phyloP scores from a whole-genome alignment of 2,888 invertebrate genomes.

The Caenorhabditis sp. region DNA sequence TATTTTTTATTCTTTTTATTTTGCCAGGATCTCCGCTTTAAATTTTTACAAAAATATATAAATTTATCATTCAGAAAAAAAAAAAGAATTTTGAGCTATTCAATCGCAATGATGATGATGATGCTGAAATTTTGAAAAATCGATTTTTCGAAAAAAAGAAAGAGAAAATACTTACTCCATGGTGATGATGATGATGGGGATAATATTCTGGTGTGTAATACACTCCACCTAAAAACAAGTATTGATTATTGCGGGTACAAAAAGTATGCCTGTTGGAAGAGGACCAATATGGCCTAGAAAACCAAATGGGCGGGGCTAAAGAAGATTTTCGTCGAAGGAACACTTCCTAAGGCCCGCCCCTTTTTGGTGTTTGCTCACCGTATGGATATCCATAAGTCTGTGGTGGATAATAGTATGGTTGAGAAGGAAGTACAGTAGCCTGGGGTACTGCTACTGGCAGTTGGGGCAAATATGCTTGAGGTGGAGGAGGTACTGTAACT shows the following conservation, averaged over 20 bases:
- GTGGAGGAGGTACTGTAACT: not conserved
- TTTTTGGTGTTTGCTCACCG: slow-evolving; percentile 16
- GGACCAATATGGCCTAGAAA: slow-evolving; percentile 26
- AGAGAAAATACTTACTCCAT: slow-evolving; percentile 14
- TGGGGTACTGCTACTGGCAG: not conserved
- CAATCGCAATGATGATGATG: slow-evolving; percentile 34
- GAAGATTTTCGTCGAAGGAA: too few species aligned
- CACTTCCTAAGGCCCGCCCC: too few species aligned
- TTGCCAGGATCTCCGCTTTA: slow-evolving; percentile 4
- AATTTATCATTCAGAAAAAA: too few species aligned
- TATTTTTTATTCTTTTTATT: not conserved
- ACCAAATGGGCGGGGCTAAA: too few species aligned
- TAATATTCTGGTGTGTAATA: slow-evolving; percentile 29
- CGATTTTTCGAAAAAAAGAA: too few species aligned
- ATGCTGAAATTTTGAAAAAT: slow-evolving; percentile 10
- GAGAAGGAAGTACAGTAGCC: not conserved
- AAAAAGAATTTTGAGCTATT: not conserved
- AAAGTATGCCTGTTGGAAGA: not conserved
- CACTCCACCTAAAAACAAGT: slow-evolving; percentile 21
- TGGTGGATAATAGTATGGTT: not conserved
- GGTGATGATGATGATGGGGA: slow-evolving; percentile 26
- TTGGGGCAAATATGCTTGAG: not conserved
- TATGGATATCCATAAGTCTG: slow-evolving; percentile 14
- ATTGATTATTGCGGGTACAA: too few species aligned
- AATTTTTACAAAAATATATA: not conserved